Evolutionary conservation across 1,140 invertebrate genomes (phyloP).

Genomic region (Drosophila sproati): DNA sequence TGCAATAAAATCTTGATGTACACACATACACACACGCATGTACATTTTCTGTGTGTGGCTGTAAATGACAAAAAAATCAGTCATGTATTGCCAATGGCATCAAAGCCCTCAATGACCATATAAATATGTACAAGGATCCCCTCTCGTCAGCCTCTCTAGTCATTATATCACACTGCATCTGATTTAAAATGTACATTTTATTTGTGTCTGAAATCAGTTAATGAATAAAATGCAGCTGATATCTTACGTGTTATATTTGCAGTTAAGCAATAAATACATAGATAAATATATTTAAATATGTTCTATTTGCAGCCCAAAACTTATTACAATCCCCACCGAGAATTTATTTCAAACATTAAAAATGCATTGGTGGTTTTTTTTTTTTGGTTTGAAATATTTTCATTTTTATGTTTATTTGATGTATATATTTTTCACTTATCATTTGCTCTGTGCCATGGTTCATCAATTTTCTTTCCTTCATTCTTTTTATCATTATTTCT

Average conservation of each 20-base stretch:
- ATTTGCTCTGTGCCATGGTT: slow-evolving; percentile 9
- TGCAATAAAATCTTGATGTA: slow-evolving; percentile 69
- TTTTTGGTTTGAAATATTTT: slow-evolving; percentile 72
- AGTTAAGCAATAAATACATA: too few species aligned
- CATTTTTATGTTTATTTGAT: slow-evolving; percentile 72
- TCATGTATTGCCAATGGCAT: slow-evolving; percentile 19
- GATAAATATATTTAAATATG: too few species aligned
- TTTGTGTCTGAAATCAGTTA: too few species aligned
- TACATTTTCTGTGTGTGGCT: neutral
- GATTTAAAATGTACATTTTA: neutral
- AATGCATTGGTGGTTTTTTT: too few species aligned
- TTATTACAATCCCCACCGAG: too few species aligned
- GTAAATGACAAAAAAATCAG: slow-evolving; percentile 17
- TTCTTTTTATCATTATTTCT: slow-evolving; percentile 1
- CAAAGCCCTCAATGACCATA: too few species aligned
- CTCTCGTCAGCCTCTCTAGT: too few species aligned
- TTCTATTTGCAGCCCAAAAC: too few species aligned
- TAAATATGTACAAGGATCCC: too few species aligned
- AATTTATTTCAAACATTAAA: too few species aligned
- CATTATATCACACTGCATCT: neutral
- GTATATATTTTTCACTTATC: slow-evolving; percentile 39
- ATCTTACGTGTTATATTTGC: too few species aligned
- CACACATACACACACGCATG: slow-evolving; percentile 3
- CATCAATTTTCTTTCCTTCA: slow-evolving; percentile 17
- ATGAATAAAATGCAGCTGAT: too few species aligned